A percentile compares a stretch with the other conserved stretches of the same genome.
These are phyloP conservation scores for Sminthurinus signatus DNA, from an alignment of 1,140 invertebrate species.

Conservation along the genomic window DNA sequence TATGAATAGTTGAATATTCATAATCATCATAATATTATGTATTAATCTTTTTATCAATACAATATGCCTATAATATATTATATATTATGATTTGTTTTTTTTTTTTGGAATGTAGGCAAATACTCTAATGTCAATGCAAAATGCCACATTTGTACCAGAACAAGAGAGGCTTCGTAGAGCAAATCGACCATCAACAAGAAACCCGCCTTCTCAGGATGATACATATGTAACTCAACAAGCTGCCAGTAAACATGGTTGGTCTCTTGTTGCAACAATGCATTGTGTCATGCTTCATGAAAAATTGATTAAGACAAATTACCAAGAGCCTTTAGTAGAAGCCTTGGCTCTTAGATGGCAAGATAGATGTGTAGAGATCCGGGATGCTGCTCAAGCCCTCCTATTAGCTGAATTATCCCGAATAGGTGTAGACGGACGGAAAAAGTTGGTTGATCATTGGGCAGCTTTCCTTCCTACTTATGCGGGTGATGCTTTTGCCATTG, in stretches of 20 bases:
- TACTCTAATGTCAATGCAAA: slow-evolving; percentile 97
- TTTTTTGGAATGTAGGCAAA: no score
- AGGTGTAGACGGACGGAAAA: slow-evolving; percentile 84
- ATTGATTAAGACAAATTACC: slow-evolving; percentile 72
- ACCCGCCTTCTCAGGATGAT: slow-evolving; percentile 53
- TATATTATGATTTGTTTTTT: no score
- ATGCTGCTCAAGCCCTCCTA: slow-evolving; percentile 91
- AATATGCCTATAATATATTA: no score
- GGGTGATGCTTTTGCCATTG: slow-evolving; percentile 34
- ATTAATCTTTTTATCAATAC: no score
- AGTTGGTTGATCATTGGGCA: slow-evolving; percentile 89
- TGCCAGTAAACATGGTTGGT: slow-evolving; percentile 95
- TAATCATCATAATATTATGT: no score
- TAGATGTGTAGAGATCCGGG: slow-evolving; percentile 90
- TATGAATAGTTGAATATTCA: no score
- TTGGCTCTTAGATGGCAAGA: slow-evolving; percentile 97
- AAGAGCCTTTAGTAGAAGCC: slow-evolving; percentile 91
- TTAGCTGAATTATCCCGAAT: slow-evolving; percentile 86
- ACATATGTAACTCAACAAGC: slow-evolving; percentile 75
- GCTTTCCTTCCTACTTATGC: slow-evolving; percentile 70
- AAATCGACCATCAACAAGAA: slow-evolving; percentile 21
- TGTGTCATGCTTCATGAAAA: slow-evolving; percentile 91
- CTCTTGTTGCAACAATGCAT: slow-evolving; percentile 86
- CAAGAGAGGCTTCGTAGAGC: slow-evolving; percentile 62
- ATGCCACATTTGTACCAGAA: slow-evolving; percentile 82